Evolutionary conservation across 1,140 invertebrate genomes (phyloP), one percentile per base, ranked within the genome.

Genomic region (Pseudoatta argentina): DNA sequence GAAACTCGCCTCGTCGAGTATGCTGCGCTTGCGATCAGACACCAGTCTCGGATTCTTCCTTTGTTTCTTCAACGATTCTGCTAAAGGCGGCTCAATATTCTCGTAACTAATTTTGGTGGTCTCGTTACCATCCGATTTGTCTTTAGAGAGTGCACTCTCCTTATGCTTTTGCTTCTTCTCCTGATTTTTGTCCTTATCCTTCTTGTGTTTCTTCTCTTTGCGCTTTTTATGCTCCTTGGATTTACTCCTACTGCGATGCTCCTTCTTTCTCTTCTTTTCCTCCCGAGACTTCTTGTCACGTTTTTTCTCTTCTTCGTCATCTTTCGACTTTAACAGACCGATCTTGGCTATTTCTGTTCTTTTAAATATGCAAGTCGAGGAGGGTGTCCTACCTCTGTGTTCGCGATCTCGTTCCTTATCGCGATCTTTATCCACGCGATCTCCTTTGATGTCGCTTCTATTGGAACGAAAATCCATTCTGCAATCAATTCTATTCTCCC

Each of bases 1-100:
- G 91, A 97, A 97, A 87, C 96, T 96, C 0, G 97, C 96, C 93
- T 97, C 97, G 88, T 97, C 97, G 16, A 97, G 93, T 44, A 96
- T 96, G 16, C 96, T 96, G 87, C 97, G 96, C 85, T 97, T 97
- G 77, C 96, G 96, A 90, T 97, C 96, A 7, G 95, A 94, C 0
- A 93, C 93, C 2, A 93, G 69, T 82, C 91, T 92, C 3, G 92
- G 94, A 92, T 93, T 94, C 67, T 92, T 94, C 27, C 94, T 93
- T 91, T 89, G 86, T 30, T 93, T 95, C 85, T 95, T 95, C 72
- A 64, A 69, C 21, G 72, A 88, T 16, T 87, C 89, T 5, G 30
- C 44, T 34, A 89, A 64, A 16, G 39, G 87, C 66, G 76, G 83
- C 88, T 86, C 81, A 16, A 76, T 75, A 57, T 88, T 90, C n/a